Conservation (phyloP, 2,888 invertebrate genomes). For the Villa cingulata region DNA sequence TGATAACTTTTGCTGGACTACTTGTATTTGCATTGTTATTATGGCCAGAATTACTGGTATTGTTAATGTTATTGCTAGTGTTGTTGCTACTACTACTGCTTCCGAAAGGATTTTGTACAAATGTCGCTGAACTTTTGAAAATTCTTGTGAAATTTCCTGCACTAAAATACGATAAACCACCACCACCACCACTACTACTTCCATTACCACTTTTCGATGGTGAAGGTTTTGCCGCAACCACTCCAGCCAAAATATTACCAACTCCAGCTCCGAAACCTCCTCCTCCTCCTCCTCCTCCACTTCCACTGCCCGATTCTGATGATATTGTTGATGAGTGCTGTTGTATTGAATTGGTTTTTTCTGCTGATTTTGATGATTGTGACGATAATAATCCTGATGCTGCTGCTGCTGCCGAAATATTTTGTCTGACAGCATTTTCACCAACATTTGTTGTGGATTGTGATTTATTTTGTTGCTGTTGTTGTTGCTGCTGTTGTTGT, state of each 20-base stretch:
- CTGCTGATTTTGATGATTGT: conserved; percentile 3
- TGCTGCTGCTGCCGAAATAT: not conserved
- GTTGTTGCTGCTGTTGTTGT: not conserved
- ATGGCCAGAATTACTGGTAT: not conserved
- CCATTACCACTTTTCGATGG: conserved; percentile 3
- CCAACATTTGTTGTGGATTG: not conserved
- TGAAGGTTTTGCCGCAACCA: conserved; percentile 6
- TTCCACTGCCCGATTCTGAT: not conserved
- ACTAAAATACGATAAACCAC: conserved; percentile 14
- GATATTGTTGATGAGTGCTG: not conserved
- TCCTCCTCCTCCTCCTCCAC: not conserved
- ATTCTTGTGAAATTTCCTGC: conserved; percentile 15
- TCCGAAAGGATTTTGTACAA: conserved; percentile 15
- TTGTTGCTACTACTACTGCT: conserved; percentile 2
- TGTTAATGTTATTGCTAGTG: not conserved
- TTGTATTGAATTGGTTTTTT: not conserved
- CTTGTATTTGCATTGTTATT: conserved; percentile 2
- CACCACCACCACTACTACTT: not conserved
- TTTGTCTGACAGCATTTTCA: not conserved
- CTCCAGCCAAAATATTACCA: not conserved
- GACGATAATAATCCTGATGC: not conserved
- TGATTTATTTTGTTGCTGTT: not conserved
- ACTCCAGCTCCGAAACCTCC: not conserved
- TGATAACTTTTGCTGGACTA: not conserved
- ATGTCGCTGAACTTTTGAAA: conserved; percentile 15